Base-by-base conservation (phyloP, 2,113 vertebrate species). In the Marmota monax region DNA sequence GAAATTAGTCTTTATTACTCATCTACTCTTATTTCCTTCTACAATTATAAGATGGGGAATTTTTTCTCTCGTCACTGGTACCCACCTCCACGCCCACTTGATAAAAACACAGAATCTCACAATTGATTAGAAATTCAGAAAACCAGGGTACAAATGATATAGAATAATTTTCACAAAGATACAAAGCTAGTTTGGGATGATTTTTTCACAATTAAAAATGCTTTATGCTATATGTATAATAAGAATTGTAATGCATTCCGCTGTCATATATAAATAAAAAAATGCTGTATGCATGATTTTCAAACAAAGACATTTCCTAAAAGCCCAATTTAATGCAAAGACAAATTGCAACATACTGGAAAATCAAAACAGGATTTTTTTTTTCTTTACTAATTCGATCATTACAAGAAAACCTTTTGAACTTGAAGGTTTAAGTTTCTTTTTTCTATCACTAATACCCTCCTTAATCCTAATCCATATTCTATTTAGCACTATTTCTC, bases 1-100 rank as follows among this genome's bases (percentile, higher is more conserved):
- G 83, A 97, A 92, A 96, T 95, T 92, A 45, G 78, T 70, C 79
- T 77, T 84, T 86, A 93, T 94, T 96, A 96, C 77, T 94, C 86
- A 96, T 85, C 95, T 78, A 89, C 53, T 96, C 58, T 84, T 85
- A 92, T 92, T 96, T 95, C 80, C 86, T 90, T 94, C 34, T 89
- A 74, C 22, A 96, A 88, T 95, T 83, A 39, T 56, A 96, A 94
- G 51, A 94, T 27, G 32, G 4, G 65, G 32, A 92, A 53, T 48
- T 72, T 16, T 86, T 80, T 86, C 85, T 90, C 42, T 67, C 32
- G 8, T 56, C 34, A 34, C 45, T 48, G 11, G 13, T 51, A 25
- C 2, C 7, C 17, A 29, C 10, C 8, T 7, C 7, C 3, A 39
- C 16, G n/a, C 45, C 65, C 67, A 79, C 4, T 23, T 65, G 51